Conservation (phyloP, 2,113 vertebrate species). For the Paracanthobrama guichenoti region DNA sequence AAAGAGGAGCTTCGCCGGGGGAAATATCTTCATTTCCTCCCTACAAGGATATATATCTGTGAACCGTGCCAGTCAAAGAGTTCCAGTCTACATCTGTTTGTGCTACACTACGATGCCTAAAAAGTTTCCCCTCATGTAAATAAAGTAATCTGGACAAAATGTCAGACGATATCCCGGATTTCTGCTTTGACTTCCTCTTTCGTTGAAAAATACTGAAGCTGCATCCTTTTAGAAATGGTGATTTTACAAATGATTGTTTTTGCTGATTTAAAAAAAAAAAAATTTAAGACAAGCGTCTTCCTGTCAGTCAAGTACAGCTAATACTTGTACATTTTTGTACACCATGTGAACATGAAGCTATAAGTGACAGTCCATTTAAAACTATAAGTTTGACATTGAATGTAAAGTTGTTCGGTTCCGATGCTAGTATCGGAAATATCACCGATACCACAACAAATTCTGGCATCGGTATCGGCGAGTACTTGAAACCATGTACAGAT, state of each 20-base stretch:
- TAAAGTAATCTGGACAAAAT: slow-evolving; percentile 3
- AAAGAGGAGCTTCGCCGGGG: not conserved
- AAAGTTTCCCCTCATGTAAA: slow-evolving; percentile 4
- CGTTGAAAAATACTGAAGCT: slow-evolving; percentile 18
- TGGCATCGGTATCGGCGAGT: no score
- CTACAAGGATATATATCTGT: slow-evolving; percentile 3
- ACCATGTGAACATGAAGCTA: not conserved
- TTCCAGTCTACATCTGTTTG: slow-evolving; percentile 27
- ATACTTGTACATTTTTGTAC: not conserved
- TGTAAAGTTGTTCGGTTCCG: no score
- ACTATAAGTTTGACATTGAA: not conserved
- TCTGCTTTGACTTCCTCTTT: slow-evolving; percentile 41
- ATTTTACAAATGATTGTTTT: not conserved
- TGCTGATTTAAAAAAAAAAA: no score
- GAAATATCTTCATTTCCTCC: slow-evolving; percentile 30
- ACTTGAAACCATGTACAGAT: no score
- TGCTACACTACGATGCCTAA: not conserved
- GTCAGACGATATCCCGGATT: slow-evolving; percentile 43
- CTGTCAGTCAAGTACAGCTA: not conserved
- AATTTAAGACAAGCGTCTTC: not conserved
- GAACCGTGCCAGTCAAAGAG: not conserved
- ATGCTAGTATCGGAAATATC: no score
- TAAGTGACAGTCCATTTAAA: not conserved
- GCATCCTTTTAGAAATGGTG: not conserved
- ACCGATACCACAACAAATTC: no score